These are phyloP conservation scores for Strix uralensis DNA, from an alignment of 2,113 vertebrate genomes.

Conservation along the genomic window DNA sequence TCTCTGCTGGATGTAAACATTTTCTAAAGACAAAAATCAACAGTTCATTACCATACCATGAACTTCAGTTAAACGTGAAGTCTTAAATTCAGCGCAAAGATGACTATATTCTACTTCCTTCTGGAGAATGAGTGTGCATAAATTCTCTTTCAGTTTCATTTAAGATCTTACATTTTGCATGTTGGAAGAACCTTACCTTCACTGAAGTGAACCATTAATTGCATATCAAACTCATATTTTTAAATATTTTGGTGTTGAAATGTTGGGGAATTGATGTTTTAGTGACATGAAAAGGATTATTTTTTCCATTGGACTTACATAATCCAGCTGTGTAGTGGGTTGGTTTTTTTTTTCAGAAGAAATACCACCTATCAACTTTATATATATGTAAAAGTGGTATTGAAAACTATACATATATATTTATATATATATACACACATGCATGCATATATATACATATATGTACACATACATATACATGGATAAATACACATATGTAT, in stretches of 20 bases:
- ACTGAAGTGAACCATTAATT: not conserved
- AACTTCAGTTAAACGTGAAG: slow-evolving; percentile 48
- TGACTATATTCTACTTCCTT: not conserved
- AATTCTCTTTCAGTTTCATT: not conserved
- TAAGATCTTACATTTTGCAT: not conserved
- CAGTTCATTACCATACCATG: slow-evolving; percentile 42
- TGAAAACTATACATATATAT: not conserved
- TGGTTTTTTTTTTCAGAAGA: not conserved
- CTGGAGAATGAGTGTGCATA: not conserved
- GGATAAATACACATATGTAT: not conserved
- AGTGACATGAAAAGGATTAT: not conserved
- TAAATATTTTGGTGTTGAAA: not conserved
- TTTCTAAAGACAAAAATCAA: slow-evolving; percentile 61
- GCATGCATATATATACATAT: no score
- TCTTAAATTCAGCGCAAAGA: slow-evolving; percentile 10
- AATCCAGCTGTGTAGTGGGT: not conserved
- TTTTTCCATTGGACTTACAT: not conserved
- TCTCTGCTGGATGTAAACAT: slow-evolving; percentile 47
- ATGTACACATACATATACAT: not conserved
- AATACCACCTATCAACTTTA: not conserved
- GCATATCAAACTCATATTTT: not conserved
- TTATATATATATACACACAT: not conserved
- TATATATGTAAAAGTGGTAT: not conserved
- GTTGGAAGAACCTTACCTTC: not conserved
- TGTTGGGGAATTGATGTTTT: not conserved